A percentile compares a stretch with the other conserved stretches of the same genome.
Conservation (phyloP, 2,797 vertebrate species). For the Pseudomugil gertrudae region DNA sequence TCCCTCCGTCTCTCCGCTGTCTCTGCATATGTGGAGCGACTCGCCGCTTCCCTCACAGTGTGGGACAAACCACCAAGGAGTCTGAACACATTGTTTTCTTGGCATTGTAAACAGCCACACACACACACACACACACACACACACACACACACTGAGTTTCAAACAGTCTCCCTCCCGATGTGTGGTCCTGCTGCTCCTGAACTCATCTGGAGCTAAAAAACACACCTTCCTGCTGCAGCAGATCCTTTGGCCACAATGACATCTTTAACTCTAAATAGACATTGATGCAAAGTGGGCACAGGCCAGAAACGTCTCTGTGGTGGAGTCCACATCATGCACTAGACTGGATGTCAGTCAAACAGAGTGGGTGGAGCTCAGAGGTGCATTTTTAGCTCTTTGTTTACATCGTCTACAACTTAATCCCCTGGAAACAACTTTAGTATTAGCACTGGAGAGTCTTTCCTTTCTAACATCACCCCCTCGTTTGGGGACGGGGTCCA, state of each 20-base stretch:
- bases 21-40: slow-evolving; percentile 49
- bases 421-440: too few species aligned
- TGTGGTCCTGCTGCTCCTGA: slow-evolving; percentile 67
- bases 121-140: slow-evolving; percentile 35
- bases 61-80: slow-evolving; percentile 57
- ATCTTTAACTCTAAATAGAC: slow-evolving; percentile 42
- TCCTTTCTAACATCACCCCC: too few species aligned
- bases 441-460: too few species aligned
- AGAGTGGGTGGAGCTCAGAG: neutral
- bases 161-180: slow-evolving; percentile 64
- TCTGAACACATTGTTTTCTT: slow-evolving; percentile 74
- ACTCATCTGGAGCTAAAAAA: slow-evolving; percentile 41
- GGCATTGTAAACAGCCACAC: slow-evolving; percentile 57
- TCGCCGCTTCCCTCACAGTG: slow-evolving; percentile 12
- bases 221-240: slow-evolving; percentile 25
- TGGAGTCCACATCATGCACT: slow-evolving; percentile 30
- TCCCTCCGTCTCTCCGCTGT: slow-evolving; percentile 28
- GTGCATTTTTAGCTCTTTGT: neutral
- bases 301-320: slow-evolving; percentile 15
- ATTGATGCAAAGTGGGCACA: neutral
- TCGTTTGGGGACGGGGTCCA: neutral
- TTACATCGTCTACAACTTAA: neutral
- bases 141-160: slow-evolving; percentile 53
- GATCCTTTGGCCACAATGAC: slow-evolving; percentile 29
- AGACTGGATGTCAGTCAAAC: neutral